Base-by-base conservation (phyloP, 2,888 invertebrate genomes). In the Unio delphinus region DNA sequence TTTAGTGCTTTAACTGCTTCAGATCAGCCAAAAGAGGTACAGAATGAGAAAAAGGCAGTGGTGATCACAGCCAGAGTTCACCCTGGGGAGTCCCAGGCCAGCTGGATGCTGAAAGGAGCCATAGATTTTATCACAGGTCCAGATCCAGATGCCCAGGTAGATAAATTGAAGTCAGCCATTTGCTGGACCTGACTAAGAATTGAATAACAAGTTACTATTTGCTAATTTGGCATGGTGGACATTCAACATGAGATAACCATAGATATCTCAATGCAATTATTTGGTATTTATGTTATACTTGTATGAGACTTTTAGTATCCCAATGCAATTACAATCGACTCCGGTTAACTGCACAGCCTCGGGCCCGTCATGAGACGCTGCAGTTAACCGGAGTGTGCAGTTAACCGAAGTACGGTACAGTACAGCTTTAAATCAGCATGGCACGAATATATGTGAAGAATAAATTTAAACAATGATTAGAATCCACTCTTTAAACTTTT, bases 51-150 rank as follows among this genome's bases (percentile, higher is more conserved):
- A 80, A 85, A 86, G 68, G 87, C 81, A 18, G 85, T 89, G 7
- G 82, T 89, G 6, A 78, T 89, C 26, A 84, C 89, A 11, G 89
- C 87, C 2, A 70, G 89, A 23, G 89, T 89, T 6, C 89, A 89
- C 72, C 89, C 89, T 3, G 89, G 89, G 11, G 89, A 89, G 67
- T 86, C 88, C 20, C 89, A 89, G 76, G 80, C 88, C 59, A 87
- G 87, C 73, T 89, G 89, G 88, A 88, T 89, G 87, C 87, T 89
- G 88, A 87, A 85, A 71, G 89, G 89, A 1, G 73, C 89, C 11
- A 69, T 89, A 45, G 86, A 88, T 67, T 89, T 80, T 77, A 76
- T 89, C 61, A 86, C 88, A 2, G 80, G 87, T 6, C 67, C 79
- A 1, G 79, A 86, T 64, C 75, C 80, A 3, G 80, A 76, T 18